phyloP scores from a whole-genome alignment of 2,113 vertebrate genomes.

The Tetrax tetrax region DNA sequence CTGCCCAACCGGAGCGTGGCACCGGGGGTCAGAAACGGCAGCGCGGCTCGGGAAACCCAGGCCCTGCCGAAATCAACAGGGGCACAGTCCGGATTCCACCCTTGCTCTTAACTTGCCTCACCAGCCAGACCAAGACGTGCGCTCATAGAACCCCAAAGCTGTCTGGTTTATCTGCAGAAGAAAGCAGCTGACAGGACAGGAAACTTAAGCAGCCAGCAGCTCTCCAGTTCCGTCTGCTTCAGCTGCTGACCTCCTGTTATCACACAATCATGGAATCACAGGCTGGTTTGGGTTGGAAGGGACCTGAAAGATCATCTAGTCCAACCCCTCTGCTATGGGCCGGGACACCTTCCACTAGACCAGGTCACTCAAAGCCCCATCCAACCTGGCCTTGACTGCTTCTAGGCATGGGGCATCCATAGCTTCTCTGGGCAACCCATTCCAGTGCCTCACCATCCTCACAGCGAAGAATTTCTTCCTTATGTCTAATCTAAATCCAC shows the following conservation, averaged over 20 bases:
- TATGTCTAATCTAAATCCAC: not conserved
- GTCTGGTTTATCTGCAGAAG: not conserved
- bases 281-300: not conserved
- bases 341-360: not conserved
- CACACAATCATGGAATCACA: not conserved
- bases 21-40: not conserved
- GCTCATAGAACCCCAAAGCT: not conserved
- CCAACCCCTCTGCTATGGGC: not conserved
- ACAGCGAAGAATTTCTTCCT: not conserved
- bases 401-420: not conserved
- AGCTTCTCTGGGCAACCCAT: not conserved
- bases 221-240: not conserved
- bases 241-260: not conserved
- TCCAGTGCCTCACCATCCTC: not conserved
- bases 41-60: not conserved
- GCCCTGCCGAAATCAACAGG: not conserved
- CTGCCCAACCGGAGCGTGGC: constrained; percentile 12
- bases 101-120: not conserved
- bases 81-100: not conserved
- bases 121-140: not conserved
- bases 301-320: not conserved
- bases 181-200: not conserved
- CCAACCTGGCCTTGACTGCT: too few relatives aligned
- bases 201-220: not conserved
- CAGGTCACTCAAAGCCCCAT: not conserved